Evolutionary conservation across 2,888 invertebrate species (phyloP), one percentile per base, ranked within the genome.

Genomic region (Charanyca ferruginea): DNA sequence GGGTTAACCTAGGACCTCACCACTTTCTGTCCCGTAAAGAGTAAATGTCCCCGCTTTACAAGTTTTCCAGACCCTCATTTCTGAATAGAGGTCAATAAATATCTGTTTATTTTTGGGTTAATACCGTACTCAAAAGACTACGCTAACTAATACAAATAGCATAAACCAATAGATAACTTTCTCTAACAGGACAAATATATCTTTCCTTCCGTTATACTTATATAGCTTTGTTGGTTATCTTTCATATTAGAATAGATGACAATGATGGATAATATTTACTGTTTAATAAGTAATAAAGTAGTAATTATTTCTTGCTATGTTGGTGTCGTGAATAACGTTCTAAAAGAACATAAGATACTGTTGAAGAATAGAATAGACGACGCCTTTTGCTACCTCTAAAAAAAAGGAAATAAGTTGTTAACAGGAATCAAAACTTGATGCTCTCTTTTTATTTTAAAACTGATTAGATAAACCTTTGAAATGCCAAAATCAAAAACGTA

Each of bases 171-270:
- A 42, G 13, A 38, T 58, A 69, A 69, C 42, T 72, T 81, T 80
- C 75, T 65, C 90, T 94, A 62, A 45, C 16, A 23, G 20, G 9
- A 44, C 22, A 52, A 42, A 42, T 0, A 23, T 41, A 16, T 53
- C 2, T 52, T 66, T 32, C 11, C 11, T 16, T 47, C 18, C 4
- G 9, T 44, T 51, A 49, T 11, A 32, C 5, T 18, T 53, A 49
- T 9, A 4, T 44, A 45, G 16, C 16, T 32, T 5, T 9, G 4
- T 52, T 3, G 18, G 13, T 38, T 44, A 25, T 13, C 16, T 38
- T 32, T 42, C 23, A 35, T 62, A 16, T 41, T n/a, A 32, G 5
- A 59, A n/a, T 38, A 20, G 20, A 41, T 41, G 25, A 16, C 22
- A 23, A 18, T 22, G 28, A 57, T 23, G n/a, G 42, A 38, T 11